Evolutionary conservation across 2,888 invertebrate species (phyloP), one percentile per base, ranked within the genome.

Genomic region (Perithous albicinctus): DNA sequence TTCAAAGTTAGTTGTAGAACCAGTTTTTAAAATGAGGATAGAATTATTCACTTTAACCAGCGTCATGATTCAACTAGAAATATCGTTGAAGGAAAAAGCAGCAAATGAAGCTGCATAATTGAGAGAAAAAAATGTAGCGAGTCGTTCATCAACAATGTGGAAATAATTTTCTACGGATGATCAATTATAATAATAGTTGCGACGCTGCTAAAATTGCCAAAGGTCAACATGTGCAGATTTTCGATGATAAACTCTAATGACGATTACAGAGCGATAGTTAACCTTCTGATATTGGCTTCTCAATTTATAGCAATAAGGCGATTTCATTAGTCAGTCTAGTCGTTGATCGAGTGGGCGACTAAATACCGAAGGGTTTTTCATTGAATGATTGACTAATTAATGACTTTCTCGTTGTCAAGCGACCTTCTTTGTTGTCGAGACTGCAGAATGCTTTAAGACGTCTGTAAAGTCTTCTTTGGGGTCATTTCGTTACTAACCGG

Each of bases 281-380:
- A 92, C 91, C 91, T 77, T 86, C 73, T 82, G 83, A 78, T 88
- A 90, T 90, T 89, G 89, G 88, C 89, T 85, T 88, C 85, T 91
- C 90, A 88, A 90, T 88, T 87, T 87, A 51, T 84, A 18, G 59
- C 83, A 87, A 87, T 87, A 86, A 87, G 86, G 88, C 86, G 82
- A 87, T 86, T 85, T 74, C 75, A 77, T 70, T 73, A 76, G 48
- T 23, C 35, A 32, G 46, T 64, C 54, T 29, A 54, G 20, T 61
- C 61, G 35, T 41, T 63, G 15, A 20, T 54, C 1, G 51, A 80
- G 85, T 85, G 73, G 85, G 85, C 83, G 85, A 70, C n/a, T 72
- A 69, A 80, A 81, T 78, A 66, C 10, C 35, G 67, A 69, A n/a
- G 70, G 64, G 78, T 69, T 83, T 82, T 84, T 59, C 59, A 87